A percentile compares a stretch with the other conserved stretches of the same genome.
phyloP scores from a whole-genome alignment of 2,113 vertebrate genomes.

The Erythrolamprus reginae region DNA sequence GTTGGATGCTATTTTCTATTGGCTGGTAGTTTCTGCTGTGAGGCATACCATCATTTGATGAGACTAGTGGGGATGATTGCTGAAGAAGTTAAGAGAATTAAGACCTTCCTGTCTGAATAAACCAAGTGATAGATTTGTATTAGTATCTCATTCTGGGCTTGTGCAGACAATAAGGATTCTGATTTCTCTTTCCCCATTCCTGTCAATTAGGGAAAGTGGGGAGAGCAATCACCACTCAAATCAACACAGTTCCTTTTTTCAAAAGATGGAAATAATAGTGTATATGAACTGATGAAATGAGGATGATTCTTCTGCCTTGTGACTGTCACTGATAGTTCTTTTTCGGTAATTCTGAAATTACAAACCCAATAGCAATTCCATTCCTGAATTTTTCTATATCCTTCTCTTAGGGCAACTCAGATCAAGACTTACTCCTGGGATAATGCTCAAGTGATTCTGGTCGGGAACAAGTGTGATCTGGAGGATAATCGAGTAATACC shows the following conservation, averaged over 20 bases:
- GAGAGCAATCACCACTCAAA: neutral
- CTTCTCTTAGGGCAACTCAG: conserved; percentile 75
- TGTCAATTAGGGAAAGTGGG: neutral
- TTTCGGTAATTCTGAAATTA: neutral
- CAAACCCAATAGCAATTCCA: neutral
- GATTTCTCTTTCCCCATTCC: neutral
- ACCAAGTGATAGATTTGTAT: neutral
- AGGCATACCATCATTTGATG: neutral
- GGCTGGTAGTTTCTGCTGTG: neutral
- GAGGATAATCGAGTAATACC: conserved; percentile 79
- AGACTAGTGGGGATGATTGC: neutral
- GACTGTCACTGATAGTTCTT: neutral
- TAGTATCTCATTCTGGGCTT: neutral
- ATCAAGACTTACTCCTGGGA: conserved; percentile 86
- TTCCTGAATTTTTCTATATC: neutral
- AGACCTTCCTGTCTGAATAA: neutral
- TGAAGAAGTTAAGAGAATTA: neutral
- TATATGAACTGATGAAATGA: neutral
- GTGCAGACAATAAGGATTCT: neutral
- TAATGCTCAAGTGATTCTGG: conserved; percentile 80
- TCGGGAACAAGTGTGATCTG: conserved; percentile 83
- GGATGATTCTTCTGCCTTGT: neutral
- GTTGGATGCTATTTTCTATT: neutral
- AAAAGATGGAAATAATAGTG: neutral
- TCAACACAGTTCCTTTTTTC: neutral